Evolutionary conservation across 2,888 invertebrate species (phyloP).

Genomic region (Polymixis lichenea): DNA sequence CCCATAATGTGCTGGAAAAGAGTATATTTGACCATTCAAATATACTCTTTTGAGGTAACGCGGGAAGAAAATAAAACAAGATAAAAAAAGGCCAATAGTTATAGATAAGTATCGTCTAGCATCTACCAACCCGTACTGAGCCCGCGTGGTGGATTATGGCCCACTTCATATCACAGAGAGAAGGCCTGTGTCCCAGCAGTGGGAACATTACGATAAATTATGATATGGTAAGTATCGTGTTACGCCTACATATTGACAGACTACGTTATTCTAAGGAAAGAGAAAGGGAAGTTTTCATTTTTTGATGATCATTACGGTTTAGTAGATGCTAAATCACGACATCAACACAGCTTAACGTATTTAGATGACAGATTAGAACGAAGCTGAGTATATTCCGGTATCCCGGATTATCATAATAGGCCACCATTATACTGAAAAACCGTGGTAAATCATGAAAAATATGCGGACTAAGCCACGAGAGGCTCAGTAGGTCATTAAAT

Average conservation of each 20-base stretch:
- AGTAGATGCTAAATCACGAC: conserved; percentile 5
- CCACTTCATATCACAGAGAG: no score
- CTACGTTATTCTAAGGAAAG: background rate
- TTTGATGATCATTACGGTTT: conserved; percentile 3
- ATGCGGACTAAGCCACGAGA: conserved; percentile 10
- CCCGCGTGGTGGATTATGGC: no score
- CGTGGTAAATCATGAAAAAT: conserved; percentile 27
- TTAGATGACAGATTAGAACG: conserved; percentile 43
- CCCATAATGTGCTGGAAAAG: conserved; percentile 24
- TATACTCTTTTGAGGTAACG: background rate
- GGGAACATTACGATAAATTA: no score
- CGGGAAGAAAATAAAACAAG: conserved; percentile 1
- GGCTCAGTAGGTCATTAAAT: conserved; percentile 19
- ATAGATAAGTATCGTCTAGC: background rate
- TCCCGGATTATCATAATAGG: conserved; percentile 41
- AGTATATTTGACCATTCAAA: conserved; percentile 8
- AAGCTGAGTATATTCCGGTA: conserved; percentile 18
- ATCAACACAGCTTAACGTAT: conserved; percentile 27
- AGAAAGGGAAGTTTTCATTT: background rate
- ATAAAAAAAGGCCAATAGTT: conserved; percentile 5
- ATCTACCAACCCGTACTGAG: no score
- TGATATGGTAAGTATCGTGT: background rate
- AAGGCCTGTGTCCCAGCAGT: no score
- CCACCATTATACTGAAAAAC: conserved; percentile 22
- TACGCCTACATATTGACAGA: background rate